phyloP scores from a whole-genome alignment of 2,113 vertebrate species.

The Sapajus apella region DNA sequence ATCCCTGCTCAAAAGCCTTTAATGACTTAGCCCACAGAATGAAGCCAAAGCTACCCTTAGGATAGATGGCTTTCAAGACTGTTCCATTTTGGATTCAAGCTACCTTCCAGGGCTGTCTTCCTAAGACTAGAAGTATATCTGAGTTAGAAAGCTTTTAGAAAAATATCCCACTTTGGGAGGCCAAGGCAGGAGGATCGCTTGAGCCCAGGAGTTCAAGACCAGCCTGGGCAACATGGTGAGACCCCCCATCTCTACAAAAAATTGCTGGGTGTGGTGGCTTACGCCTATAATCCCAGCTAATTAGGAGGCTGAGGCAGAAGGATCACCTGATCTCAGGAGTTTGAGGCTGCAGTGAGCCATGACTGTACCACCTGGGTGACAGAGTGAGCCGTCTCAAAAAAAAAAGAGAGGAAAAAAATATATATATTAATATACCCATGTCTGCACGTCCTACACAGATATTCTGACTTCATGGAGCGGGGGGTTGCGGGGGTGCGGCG shows the following conservation, averaged over 20 bases:
- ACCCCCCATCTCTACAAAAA: no score
- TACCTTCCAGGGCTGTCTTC: background rate
- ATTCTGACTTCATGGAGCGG: background rate
- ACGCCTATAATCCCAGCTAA: no score
- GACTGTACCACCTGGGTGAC: no score
- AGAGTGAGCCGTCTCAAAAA: no score
- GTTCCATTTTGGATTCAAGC: background rate
- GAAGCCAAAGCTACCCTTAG: background rate
- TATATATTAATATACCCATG: background rate
- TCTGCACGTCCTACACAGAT: background rate
- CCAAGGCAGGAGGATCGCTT: no score
- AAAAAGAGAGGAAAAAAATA: no score
- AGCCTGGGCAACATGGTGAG: no score
- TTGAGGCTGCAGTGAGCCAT: no score
- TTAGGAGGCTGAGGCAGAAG: no score
- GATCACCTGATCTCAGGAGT: no score
- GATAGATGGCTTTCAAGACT: background rate
- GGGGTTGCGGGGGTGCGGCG: background rate
- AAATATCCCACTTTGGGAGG: background rate
- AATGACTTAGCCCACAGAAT: background rate
- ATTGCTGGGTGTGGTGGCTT: no score
- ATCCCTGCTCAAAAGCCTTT: conserved; percentile 19
- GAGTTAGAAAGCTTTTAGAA: background rate
- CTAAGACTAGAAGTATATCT: background rate
- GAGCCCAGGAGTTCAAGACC: no score